Base-by-base conservation (phyloP, 2,797 vertebrate genomes). In the Anisognathus igniventris region DNA sequence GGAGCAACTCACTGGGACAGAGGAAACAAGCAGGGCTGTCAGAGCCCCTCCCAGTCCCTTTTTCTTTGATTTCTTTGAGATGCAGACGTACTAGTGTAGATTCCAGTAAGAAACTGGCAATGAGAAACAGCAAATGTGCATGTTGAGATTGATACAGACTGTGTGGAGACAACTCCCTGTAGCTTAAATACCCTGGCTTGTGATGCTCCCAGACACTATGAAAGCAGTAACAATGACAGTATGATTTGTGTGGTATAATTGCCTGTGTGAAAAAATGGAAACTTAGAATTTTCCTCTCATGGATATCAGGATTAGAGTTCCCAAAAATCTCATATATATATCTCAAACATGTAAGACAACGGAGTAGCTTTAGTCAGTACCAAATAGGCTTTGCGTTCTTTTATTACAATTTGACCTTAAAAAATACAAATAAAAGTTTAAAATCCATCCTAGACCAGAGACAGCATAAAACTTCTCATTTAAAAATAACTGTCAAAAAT, bases 31-130 rank as follows among this genome's bases (percentile, higher is more conserved):
- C 12, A 64, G 28, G 10, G 16, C 12, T 56, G 4, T 67, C 37
- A 40, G 30, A 75, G 12, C 17, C 28, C 14, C 31, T 51, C 37
- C 10, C 53, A 81, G 7, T 33, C 11, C 18, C 6, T 21, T 86
- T 79, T 68, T 11, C 39, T 83, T 53, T 61, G n/a, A 53, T 45
- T 73, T 68, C 47, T 86, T 22, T 39, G 56, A 57, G n/a, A 88
- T 4, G 0, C 8, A 45, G 44, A 16, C 3, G 4, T 44, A 9
- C 5, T 12, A 19, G 10, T 39, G 39, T 39, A 13, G 7, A 57
- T 53, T 39, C 17, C 56, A 30, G 5, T 31, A 33, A 68, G 30
- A 74, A 66, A 37, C 7, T 45, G 57, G 23, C 31, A 61, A 30
- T 44, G 23, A 65, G 14, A 86, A 79, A 37, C 57, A 22, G 9